A percentile compares a stretch with the other conserved stretches of the same genome.
phyloP scores from a whole-genome alignment of 2,797 vertebrate genomes.

The Ctenopoma multispine region DNA sequence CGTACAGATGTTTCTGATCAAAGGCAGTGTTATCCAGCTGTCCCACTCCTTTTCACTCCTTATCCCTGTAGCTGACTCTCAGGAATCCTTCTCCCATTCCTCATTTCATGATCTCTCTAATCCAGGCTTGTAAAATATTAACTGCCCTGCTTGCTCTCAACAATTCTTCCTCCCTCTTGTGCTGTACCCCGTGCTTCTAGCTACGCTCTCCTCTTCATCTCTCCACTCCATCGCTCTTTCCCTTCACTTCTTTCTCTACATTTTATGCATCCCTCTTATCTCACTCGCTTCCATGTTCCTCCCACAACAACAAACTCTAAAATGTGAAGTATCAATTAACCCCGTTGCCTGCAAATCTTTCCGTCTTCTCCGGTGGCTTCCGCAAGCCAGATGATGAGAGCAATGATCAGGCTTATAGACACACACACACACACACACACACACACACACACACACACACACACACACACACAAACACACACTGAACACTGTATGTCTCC shows the following conservation, averaged over 20 bases:
- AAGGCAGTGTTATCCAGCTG: constrained; percentile 70
- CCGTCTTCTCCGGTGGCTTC: constrained; percentile 53
- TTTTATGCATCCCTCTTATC: constrained; percentile 48
- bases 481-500: constrained; percentile 44
- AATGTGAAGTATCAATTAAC: constrained; percentile 78
- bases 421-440: constrained; percentile 5
- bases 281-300: constrained; percentile 36
- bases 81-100: constrained; percentile 70
- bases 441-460: constrained; percentile 14
- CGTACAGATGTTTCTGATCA: constrained; percentile 77
- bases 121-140: constrained; percentile 81
- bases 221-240: constrained; percentile 48
- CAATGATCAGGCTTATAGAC: constrained; percentile 34
- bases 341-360: constrained; percentile 53
- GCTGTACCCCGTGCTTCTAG: constrained; percentile 41
- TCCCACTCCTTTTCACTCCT: constrained; percentile 55
- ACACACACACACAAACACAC: constrained; percentile 6
- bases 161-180: constrained; percentile 56
- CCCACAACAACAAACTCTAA: constrained; percentile 40
- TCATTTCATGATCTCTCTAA: constrained; percentile 78
- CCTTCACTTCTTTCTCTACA: constrained; percentile 12
- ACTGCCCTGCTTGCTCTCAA: constrained; percentile 67
- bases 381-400: constrained; percentile 50
- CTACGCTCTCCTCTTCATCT: constrained; percentile 45
- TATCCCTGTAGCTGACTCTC: constrained; percentile 58